Conservation (phyloP, 2,797 vertebrate species). For the Malacoraja senta region DNA sequence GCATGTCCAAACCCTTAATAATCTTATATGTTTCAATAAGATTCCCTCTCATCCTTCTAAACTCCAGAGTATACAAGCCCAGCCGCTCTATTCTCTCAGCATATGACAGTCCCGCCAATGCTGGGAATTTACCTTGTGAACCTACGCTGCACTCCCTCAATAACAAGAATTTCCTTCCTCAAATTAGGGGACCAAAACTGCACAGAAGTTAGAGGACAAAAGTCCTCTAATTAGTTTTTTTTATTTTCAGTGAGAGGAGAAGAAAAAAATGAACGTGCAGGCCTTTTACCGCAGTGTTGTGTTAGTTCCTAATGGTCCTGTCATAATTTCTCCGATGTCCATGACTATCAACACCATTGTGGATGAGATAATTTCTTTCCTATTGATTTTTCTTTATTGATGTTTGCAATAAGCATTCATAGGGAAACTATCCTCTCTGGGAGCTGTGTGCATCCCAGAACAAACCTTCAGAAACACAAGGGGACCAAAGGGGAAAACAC, state of each 20-base stretch:
- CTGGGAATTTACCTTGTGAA: no score
- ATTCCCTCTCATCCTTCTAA: no score
- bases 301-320: neutral
- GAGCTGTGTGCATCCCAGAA: neutral
- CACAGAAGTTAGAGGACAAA: no score
- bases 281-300: neutral
- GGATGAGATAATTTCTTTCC: neutral
- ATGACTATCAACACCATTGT: neutral
- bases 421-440: neutral
- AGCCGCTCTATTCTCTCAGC: no score
- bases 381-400: conserved; percentile 17
- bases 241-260: neutral
- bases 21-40: no score
- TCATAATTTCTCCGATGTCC: neutral
- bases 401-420: conserved; percentile 1
- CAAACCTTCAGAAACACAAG: neutral
- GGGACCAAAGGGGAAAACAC: neutral
- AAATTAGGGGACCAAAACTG: no score
- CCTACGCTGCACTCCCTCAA: no score
- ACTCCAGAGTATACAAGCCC: no score
- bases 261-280: neutral
- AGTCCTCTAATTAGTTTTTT: neutral
- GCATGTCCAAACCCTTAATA: no score
- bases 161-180: no score
- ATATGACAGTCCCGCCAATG: no score